phyloP scores from a whole-genome alignment of 2,888 invertebrate genomes.

The Sabellastarte sp. region DNA sequence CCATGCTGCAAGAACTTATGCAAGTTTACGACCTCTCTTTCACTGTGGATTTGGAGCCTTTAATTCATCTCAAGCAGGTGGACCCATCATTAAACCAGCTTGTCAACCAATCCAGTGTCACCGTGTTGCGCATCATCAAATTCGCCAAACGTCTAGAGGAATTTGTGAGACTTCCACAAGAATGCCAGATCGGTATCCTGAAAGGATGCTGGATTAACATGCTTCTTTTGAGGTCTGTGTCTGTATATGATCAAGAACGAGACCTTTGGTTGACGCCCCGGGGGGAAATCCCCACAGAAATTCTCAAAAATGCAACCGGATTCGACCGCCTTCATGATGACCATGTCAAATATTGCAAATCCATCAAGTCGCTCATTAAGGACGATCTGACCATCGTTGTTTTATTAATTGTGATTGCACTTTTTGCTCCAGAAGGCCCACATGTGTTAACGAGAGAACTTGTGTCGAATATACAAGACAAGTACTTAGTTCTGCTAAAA shows the following conservation, averaged over 20 bases:
- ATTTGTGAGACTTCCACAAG: conserved; percentile 90
- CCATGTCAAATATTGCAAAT: conserved; percentile 51
- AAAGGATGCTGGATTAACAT: conserved; percentile 68
- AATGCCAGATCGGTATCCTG: conserved; percentile 83
- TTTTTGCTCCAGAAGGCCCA: conserved; percentile 82
- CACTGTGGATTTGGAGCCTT: conserved; percentile 34
- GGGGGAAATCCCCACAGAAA: conserved; percentile 79
- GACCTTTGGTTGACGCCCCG: conserved; percentile 77
- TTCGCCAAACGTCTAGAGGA: conserved; percentile 69
- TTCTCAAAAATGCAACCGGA: conserved; percentile 81
- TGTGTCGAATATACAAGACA: conserved; percentile 52
- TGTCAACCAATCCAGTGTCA: conserved; percentile 72
- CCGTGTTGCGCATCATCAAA: conserved; percentile 75
- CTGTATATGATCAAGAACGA: conserved; percentile 84
- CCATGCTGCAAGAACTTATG: conserved; percentile 21
- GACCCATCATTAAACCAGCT: conserved; percentile 65
- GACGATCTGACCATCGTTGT: conserved; percentile 86
- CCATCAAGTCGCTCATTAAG: conserved; percentile 63
- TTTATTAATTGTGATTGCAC: conserved; percentile 83
- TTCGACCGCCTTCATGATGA: conserved; percentile 48
- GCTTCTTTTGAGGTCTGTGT: conserved; percentile 85
- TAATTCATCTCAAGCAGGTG: conserved; percentile 32
- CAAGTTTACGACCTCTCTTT: conserved; percentile 35
- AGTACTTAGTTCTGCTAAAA: conserved; percentile 61
- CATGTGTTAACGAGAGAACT: conserved; percentile 63